A percentile compares a stretch with the other conserved stretches of the same genome.
Conservation (phyloP, 2,888 invertebrate species). For the Xanthia icteritia region DNA sequence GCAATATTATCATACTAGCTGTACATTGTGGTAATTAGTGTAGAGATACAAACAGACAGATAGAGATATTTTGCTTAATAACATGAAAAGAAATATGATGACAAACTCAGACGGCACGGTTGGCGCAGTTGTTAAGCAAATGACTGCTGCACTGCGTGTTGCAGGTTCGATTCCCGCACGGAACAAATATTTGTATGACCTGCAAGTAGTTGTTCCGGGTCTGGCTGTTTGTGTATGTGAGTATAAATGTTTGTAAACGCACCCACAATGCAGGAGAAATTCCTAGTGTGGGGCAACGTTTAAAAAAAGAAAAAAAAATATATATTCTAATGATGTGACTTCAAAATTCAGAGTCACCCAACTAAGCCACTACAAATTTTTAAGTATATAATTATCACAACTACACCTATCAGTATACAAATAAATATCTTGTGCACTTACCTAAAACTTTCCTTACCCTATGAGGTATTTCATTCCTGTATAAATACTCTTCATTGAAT, state of each 20-base stretch:
- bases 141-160: too few species aligned
- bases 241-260: too few species aligned
- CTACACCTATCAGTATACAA: background rate
- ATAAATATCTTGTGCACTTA: slow-evolving; percentile 69
- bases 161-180: too few species aligned
- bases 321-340: background rate
- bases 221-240: too few species aligned
- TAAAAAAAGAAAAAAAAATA: background rate
- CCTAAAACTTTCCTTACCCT: slow-evolving; percentile 87
- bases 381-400: slow-evolving; percentile 1
- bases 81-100: too few species aligned
- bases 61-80: background rate
- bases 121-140: too few species aligned
- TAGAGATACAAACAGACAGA: background rate
- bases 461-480: slow-evolving; percentile 90
- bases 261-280: too few species aligned
- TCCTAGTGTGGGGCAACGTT: too few species aligned
- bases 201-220: too few species aligned
- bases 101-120: too few species aligned
- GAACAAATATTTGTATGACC: too few species aligned
- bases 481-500: slow-evolving; percentile 86
- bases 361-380: background rate
- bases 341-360: background rate
- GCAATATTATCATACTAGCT: background rate
- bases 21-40: background rate